Conservation (phyloP, 2,797 vertebrate genomes). For the Lagorchestes hirsutus region DNA sequence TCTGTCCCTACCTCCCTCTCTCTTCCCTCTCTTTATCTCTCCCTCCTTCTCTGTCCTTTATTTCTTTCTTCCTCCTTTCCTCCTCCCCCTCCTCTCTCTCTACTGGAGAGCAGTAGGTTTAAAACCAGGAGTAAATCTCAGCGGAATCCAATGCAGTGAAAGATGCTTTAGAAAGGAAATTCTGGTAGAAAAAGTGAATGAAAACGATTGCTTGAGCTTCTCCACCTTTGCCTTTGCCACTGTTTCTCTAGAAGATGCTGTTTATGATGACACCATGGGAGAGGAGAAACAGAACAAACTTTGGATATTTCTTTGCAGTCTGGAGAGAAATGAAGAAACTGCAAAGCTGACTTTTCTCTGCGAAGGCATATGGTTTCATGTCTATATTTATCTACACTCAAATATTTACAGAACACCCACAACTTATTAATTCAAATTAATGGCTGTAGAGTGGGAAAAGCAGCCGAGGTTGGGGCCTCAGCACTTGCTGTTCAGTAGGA, state of each 20-base stretch:
- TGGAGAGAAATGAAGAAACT: neutral
- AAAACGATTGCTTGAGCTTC: neutral
- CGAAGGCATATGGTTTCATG: neutral
- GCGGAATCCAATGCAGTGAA: neutral
- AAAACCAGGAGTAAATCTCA: neutral
- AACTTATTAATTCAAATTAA: neutral
- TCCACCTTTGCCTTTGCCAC: neutral
- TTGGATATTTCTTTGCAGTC: neutral
- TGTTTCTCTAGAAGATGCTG: neutral
- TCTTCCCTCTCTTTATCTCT: neutral
- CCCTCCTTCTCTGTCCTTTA: neutral
- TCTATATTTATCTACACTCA: neutral
- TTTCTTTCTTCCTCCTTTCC: neutral
- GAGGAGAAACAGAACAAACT: neutral
- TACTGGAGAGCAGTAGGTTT: neutral
- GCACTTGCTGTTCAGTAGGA: neutral
- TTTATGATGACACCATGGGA: neutral
- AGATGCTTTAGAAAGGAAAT: neutral
- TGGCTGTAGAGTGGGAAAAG: neutral
- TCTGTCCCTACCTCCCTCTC: neutral
- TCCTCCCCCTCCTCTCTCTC: neutral
- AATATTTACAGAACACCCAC: neutral
- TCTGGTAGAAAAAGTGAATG: neutral
- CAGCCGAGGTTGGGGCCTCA: neutral
- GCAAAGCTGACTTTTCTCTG: neutral